Percentiles rank a stretch among this genome's conserved stretches.
Conservation (phyloP, 2,888 invertebrate species). For the Gymnocheta viridis region DNA sequence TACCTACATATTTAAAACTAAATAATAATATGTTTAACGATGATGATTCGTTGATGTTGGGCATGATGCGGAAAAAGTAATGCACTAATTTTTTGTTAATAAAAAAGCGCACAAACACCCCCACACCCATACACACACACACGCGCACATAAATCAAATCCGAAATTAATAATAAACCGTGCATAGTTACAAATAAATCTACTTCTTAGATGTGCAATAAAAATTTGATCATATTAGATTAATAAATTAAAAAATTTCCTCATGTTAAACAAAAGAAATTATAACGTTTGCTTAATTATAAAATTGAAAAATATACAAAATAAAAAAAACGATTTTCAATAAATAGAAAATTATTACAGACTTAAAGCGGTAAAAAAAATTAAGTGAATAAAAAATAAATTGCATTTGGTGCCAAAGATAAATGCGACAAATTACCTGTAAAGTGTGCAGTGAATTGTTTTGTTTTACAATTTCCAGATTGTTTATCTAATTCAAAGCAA, state of each 20-base stretch:
- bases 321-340: background rate
- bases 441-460: conserved; percentile 54
- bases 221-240: background rate
- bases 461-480: conserved; percentile 29
- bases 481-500: conserved; percentile 8
- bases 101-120: no score
- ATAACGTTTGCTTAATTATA: background rate
- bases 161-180: conserved; percentile 23
- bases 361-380: background rate
- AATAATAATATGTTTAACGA: conserved; percentile 10
- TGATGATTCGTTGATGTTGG: conserved; percentile 5
- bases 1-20: conserved; percentile 20
- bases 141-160: no score
- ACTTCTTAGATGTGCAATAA: background rate
- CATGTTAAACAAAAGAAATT: background rate
- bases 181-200: conserved; percentile 10
- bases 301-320: background rate
- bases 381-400: conserved; percentile 3
- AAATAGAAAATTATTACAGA: background rate
- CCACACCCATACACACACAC: no score
- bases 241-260: background rate
- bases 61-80: conserved; percentile 42
- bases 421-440: conserved; percentile 46
- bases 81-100: conserved; percentile 44
- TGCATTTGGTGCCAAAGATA: conserved; percentile 50